These are phyloP conservation scores for Leucania comma DNA, from an alignment of 2,888 invertebrate genomes.

Conservation along the genomic window DNA sequence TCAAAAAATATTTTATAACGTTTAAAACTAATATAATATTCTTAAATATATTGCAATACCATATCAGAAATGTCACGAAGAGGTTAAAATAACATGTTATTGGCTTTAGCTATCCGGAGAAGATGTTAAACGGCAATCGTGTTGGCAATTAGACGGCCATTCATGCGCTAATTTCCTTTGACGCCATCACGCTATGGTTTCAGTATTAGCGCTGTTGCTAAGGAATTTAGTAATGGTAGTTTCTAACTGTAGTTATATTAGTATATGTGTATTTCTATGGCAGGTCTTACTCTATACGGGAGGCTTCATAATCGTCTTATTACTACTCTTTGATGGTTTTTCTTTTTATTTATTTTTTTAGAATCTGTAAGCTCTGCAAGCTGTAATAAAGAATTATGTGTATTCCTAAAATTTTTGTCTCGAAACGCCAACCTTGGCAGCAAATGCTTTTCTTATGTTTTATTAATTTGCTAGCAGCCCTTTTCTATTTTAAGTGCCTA, in stretches of 20 bases:
- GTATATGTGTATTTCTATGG: too few species aligned
- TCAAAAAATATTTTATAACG: too few species aligned
- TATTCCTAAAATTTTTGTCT: too few species aligned
- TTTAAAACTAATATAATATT: background rate
- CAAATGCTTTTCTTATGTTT: too few species aligned
- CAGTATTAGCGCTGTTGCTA: conserved; percentile 18
- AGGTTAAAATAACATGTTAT: conserved; percentile 16
- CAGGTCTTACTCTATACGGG: background rate
- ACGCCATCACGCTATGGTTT: conserved; percentile 23
- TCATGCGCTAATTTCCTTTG: conserved; percentile 34
- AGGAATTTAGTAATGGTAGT: conserved; percentile 9
- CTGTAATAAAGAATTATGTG: too few species aligned
- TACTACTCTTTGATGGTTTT: too few species aligned
- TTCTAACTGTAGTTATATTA: background rate
- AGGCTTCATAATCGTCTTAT: too few species aligned
- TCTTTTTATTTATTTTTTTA: too few species aligned
- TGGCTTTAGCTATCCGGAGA: conserved; percentile 16
- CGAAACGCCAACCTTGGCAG: too few species aligned
- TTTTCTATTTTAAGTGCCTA: too few species aligned
- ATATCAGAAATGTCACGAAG: conserved; percentile 4
- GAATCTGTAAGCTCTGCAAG: too few species aligned
- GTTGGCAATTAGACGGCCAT: conserved; percentile 37
- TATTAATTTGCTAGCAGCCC: too few species aligned
- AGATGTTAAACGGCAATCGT: conserved; percentile 25
- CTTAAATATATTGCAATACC: background rate